Evolutionary conservation across 2,888 invertebrate species (phyloP).

Genomic region (Pollenia labialis): DNA sequence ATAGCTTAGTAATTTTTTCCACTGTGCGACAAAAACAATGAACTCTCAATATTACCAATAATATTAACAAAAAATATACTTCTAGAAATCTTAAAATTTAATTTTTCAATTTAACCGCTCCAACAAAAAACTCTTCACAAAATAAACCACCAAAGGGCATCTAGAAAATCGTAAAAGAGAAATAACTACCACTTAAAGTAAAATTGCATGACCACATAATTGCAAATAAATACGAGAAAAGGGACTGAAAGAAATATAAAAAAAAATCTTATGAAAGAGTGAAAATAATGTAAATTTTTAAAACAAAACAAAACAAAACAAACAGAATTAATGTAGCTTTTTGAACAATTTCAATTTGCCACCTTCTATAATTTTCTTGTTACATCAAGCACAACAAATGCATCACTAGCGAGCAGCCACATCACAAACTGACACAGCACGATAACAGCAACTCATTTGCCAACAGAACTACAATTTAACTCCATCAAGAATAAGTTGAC

Average conservation of each 20-base stretch:
- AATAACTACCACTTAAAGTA: neutral
- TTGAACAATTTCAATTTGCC: slow-evolving; percentile 26
- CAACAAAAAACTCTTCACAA: neutral
- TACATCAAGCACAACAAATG: neutral
- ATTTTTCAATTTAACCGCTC: too few relatives aligned
- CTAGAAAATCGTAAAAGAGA: neutral
- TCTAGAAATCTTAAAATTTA: too few relatives aligned
- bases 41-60: too few relatives aligned
- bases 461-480: slow-evolving; percentile 8
- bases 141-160: neutral
- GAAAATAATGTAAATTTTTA: neutral
- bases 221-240: slow-evolving; percentile 3
- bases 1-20: too few relatives aligned
- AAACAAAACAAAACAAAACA: neutral
- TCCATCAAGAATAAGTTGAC: slow-evolving; percentile 26
- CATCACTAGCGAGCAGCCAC: too few relatives aligned
- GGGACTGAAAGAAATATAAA: neutral
- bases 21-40: too few relatives aligned
- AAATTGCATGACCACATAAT: slow-evolving; percentile 29
- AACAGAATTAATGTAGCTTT: slow-evolving; percentile 8
- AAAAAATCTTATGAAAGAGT: neutral
- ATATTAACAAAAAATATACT: too few relatives aligned
- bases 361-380: slow-evolving; percentile 22
- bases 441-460: neutral
- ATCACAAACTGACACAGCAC: neutral